Percentiles rank a stretch among this genome's conserved stretches.
Conservation (phyloP, 2,888 invertebrate genomes). For the Agelastica alni region DNA sequence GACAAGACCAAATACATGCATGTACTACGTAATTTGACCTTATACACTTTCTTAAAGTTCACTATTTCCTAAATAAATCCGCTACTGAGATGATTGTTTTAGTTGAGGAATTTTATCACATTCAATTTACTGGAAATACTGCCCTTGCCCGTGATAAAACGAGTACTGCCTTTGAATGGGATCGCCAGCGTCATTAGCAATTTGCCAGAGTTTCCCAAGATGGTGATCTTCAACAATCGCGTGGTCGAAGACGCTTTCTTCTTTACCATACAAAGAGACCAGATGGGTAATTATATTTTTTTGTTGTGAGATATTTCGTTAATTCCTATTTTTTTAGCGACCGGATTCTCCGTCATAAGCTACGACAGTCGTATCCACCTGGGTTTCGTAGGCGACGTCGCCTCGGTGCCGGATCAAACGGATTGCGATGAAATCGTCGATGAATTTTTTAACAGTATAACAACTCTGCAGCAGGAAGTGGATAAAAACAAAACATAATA, state of each 20-base stretch:
- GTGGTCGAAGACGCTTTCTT: slow-evolving; percentile 10
- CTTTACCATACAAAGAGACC: slow-evolving; percentile 8
- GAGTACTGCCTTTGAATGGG: slow-evolving; percentile 3
- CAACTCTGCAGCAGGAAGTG: neutral
- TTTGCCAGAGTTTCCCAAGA: slow-evolving; percentile 12
- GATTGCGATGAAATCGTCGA: slow-evolving; percentile 13
- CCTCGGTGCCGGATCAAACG: slow-evolving; percentile 5
- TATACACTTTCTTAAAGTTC: no score
- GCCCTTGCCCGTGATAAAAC: neutral
- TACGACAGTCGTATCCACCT: slow-evolving; percentile 13
- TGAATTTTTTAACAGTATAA: slow-evolving; percentile 6
- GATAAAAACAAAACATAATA: no score
- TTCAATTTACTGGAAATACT: slow-evolving; percentile 8
- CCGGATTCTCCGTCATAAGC: slow-evolving; percentile 5
- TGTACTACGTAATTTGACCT: no score
- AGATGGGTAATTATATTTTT: slow-evolving; percentile 10
- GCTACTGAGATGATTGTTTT: no score
- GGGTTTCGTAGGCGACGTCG: slow-evolving; percentile 9
- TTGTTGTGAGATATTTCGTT: neutral
- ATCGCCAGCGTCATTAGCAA: slow-evolving; percentile 3
- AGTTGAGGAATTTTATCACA: slow-evolving; percentile 10
- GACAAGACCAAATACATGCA: no score
- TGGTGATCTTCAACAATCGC: slow-evolving; percentile 10
- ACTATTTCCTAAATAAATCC: no score
- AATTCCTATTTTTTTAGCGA: slow-evolving; percentile 9